phyloP scores from a whole-genome alignment of 2,888 invertebrate species.

The Amorpha juglandis region DNA sequence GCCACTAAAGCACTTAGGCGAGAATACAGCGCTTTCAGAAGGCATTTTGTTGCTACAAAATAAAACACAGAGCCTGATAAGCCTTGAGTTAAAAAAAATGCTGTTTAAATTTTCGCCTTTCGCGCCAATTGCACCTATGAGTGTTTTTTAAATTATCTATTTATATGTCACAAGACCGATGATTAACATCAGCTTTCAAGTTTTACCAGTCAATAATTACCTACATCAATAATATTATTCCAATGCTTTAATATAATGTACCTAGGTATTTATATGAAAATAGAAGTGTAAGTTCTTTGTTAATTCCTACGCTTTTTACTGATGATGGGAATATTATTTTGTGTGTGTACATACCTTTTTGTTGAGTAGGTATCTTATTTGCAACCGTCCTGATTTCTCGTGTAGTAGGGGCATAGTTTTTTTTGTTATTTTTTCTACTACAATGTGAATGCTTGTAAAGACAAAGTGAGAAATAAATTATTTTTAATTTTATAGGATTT shows the following conservation, averaged over 20 bases:
- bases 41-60: constrained; percentile 60
- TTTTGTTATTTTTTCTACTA: constrained; percentile 27
- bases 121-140: constrained; percentile 47
- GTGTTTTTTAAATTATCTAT: neutral
- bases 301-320: neutral
- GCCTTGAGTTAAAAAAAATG: constrained; percentile 39
- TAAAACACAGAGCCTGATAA: constrained; percentile 33
- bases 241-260: neutral
- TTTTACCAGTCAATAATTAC: neutral
- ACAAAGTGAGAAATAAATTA: constrained; percentile 25
- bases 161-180: neutral
- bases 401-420: neutral
- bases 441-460: constrained; percentile 33
- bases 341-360: neutral
- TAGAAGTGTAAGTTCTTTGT: neutral
- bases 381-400: neutral
- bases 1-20: constrained; percentile 68
- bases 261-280: neutral
- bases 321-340: neutral
- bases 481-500: neutral
- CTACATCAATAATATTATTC: neutral
- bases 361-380: neutral
- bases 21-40: constrained; percentile 70
- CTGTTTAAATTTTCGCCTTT: constrained; percentile 60
- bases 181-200: neutral